phyloP scores from a whole-genome alignment of 2,797 vertebrate genomes.

The Hypotaenidia okinawae region DNA sequence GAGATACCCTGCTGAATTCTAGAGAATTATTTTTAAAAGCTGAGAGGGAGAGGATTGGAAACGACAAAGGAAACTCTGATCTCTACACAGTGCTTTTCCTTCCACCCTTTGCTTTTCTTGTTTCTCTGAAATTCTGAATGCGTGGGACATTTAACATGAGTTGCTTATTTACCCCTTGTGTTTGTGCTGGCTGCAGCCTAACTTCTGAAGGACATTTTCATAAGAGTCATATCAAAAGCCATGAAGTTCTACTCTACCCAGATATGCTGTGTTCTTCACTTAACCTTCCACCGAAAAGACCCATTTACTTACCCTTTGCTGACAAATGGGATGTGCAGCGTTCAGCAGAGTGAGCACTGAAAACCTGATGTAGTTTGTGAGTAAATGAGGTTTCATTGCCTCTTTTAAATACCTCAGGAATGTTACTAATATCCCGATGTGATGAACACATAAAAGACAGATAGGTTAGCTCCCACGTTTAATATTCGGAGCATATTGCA shows the following conservation, averaged over 20 bases:
- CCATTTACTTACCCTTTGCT: neutral
- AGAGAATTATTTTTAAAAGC: neutral
- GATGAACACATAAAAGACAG: neutral
- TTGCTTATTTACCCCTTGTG: neutral
- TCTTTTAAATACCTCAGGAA: conserved; percentile 4
- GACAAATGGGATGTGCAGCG: neutral
- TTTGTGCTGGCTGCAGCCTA: neutral
- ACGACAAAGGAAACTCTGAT: neutral
- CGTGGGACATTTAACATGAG: neutral
- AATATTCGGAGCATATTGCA: neutral
- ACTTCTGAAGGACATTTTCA: neutral
- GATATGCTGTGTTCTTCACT: neutral
- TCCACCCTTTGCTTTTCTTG: neutral
- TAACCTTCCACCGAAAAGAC: neutral
- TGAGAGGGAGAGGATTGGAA: neutral
- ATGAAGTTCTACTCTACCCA: neutral
- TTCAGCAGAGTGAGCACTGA: neutral
- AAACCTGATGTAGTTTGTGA: neutral
- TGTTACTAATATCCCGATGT: neutral
- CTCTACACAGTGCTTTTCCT: neutral
- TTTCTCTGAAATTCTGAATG: neutral
- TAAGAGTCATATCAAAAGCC: neutral
- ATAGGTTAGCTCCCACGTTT: neutral
- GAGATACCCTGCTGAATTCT: neutral
- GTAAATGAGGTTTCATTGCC: conserved; percentile 18